Base-by-base conservation (phyloP, 2,797 vertebrate genomes). In the Harpagifer antarcticus region DNA sequence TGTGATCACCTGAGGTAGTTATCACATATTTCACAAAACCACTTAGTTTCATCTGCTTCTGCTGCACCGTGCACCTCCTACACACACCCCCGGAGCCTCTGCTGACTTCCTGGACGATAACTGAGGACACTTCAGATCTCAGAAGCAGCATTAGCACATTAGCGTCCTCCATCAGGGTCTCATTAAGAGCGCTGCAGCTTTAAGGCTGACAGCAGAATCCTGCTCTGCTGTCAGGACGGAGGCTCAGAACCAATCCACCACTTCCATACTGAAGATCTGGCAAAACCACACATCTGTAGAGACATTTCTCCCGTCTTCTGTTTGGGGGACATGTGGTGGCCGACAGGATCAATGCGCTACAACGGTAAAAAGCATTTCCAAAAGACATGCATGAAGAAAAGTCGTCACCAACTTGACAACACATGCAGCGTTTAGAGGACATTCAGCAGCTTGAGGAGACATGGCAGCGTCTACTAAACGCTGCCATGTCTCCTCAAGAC, bases 131-230 rank as follows among this genome's bases (percentile, higher is more conserved):
- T 84, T 83, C 5, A 20, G 79, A 87, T 85, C 77, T 75, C 60
- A 79, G 82, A 83, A 76, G 33, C 84, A 85, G 74, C 81, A 82
- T 82, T 88, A 84, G 82, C 78, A 85, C 85, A 91, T 91, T 89
- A 92, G 85, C 58, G 78, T 87, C 79, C 82, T 90, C 84, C 86
- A 82, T 88, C 81, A 85, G 79, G 87, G 55, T 85, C 82, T 89
- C 71, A 72, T 90, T 86, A 86, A 3, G 17, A 77, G 59, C 12
- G 33, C 75, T 81, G 64, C 58, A 61, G 74, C 77, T 77, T 50
- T 80, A 59, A 70, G 60, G 83, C 76, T 79, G 76, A 66, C 76
- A 73, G 74, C 69, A 60, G 74, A 81, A 81, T 75, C 81, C 74
- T 72, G 47, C 11, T 16, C 37, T 37, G 70, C 52, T 62, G 49